Conservation (phyloP, 2,113 vertebrate genomes). For the Malurus cyaneus region DNA sequence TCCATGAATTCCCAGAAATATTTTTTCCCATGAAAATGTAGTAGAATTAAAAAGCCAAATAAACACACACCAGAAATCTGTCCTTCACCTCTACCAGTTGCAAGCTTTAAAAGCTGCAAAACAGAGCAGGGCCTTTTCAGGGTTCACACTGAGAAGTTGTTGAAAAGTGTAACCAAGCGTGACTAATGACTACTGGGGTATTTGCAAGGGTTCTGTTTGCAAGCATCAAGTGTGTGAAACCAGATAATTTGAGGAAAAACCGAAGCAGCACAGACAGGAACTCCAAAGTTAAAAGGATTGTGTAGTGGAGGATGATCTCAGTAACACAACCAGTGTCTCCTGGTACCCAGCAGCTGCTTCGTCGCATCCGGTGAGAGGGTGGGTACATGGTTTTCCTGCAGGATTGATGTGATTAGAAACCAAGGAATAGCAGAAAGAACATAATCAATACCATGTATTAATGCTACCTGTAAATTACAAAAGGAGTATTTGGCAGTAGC, state of each 20-base stretch:
- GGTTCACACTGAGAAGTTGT: neutral
- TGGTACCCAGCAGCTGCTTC: neutral
- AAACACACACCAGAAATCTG: neutral
- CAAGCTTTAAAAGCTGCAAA: constrained; percentile 4
- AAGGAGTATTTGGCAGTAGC: neutral
- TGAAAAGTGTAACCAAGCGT: constrained; percentile 49
- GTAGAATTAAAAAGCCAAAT: neutral
- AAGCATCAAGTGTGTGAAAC: neutral
- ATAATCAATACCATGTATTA: neutral
- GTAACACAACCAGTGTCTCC: neutral
- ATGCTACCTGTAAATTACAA: neutral
- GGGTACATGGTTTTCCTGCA: neutral
- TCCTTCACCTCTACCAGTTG: neutral
- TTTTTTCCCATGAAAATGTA: constrained; percentile 7
- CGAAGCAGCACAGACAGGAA: neutral
- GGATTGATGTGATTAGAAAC: neutral
- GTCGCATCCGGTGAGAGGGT: neutral
- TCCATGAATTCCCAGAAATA: neutral
- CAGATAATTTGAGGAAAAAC: neutral
- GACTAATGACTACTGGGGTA: constrained; percentile 22
- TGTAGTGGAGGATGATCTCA: neutral
- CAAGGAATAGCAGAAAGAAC: neutral
- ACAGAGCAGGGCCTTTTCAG: neutral
- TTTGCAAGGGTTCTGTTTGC: constrained; percentile 47
- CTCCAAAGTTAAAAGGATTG: neutral